Evolutionary conservation across 2,113 vertebrate species (phyloP), one percentile per base, ranked within the genome.

Genomic region (Cynopterus brachyotis): DNA sequence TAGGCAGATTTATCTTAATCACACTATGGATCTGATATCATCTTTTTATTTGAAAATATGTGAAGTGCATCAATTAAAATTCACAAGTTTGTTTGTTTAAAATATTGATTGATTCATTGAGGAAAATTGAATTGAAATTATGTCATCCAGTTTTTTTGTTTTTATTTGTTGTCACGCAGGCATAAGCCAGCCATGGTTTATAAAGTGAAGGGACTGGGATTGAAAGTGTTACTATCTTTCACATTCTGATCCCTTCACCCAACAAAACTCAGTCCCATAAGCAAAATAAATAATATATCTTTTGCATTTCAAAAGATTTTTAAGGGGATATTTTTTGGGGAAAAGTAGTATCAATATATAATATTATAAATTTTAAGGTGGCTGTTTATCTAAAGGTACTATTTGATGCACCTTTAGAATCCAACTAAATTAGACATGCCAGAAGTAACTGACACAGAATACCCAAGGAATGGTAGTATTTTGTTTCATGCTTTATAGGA

Each of bases 371-470:
- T 50, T 37, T 89, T 60, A 88, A 78, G 11, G 5, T 72, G 22
- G 22, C 37, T 76, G 2, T 60, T 20, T 69, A 66, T 22, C 22
- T 42, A 80, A 95, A 97, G 69, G 87, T 97, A 78, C 64, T 59
- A 22, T 55, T 42, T 40, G 11, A 89, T 40, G 37, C 93, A 80
- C 6, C 28, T 89, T 84, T 94, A 97, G 96, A 94, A 37, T 11
- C 76, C 70, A 82, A 12, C 91, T 73, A 70, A 97, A 94, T 94
- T 95, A 97, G 83, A 67, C 95, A 57, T 66, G 72, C 42, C 67
- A 83, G 80, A 97, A 96, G 60, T 95, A 95, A 86, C n/a, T 95
- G 62, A 35, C n/a, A 10, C 37, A 45, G 70, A 95, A 80, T 84
- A 94, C 17, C 1, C 57, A 84, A 75, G 26, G 59, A 90, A 85